These are phyloP conservation scores for Coptotermes formosanus DNA, from an alignment of 1,140 invertebrate species.

Conservation along the genomic window DNA sequence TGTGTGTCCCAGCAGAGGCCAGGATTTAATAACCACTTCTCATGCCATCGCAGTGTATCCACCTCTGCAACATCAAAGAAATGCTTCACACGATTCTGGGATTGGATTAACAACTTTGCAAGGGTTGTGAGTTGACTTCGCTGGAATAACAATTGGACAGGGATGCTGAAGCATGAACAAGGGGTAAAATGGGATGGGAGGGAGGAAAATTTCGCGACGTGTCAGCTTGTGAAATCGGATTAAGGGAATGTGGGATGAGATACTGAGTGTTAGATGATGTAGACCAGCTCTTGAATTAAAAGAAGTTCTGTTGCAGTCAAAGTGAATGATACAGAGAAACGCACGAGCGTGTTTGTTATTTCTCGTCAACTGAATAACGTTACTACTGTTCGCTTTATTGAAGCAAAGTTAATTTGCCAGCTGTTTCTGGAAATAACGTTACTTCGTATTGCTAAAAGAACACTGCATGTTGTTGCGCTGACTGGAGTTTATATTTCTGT, in stretches of 20 bases:
- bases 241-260: background rate
- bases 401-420: background rate
- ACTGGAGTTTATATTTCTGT: background rate
- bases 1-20: background rate
- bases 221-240: slow-evolving; percentile 17
- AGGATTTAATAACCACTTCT: background rate
- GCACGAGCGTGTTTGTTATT: no score
- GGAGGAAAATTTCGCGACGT: background rate
- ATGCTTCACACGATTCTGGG: background rate
- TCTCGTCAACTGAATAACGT: background rate
- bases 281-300: background rate
- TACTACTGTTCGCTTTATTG: background rate
- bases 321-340: background rate
- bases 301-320: background rate
- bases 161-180: slow-evolving; percentile 10
- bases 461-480: background rate
- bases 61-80: background rate
- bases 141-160: background rate
- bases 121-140: background rate
- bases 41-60: background rate
- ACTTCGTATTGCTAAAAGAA: background rate
- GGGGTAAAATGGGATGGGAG: background rate
- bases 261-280: background rate
- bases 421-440: background rate
- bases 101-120: slow-evolving; percentile 9